Evolutionary conservation across 2,797 vertebrate species (phyloP), one percentile per base, ranked within the genome.

Genomic region (Cryptoprocta ferox): DNA sequence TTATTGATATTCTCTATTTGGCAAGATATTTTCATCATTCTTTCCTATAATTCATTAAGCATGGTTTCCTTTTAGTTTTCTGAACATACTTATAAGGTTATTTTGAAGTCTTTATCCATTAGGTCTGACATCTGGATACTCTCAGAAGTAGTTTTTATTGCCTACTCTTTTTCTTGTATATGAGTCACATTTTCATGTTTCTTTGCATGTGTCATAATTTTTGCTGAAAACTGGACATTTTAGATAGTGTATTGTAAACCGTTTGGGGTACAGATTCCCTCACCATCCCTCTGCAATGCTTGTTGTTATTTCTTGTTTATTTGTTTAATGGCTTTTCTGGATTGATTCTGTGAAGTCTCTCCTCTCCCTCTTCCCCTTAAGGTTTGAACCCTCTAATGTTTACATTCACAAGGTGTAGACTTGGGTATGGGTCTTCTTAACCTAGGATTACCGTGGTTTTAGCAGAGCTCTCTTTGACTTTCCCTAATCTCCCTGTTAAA

Each of bases 41-140:
- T 63, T 84, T 84, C 37, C 70, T 92, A 10, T 92, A 56, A 76
- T 92, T 66, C 59, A 28, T 65, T 92, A 84, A 48, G 42, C n/a
- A 50, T 68, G 50, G 5, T 83, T 92, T 92, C 50, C 28, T 48
- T 88, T 88, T 86, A 81, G 75, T 90, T 61, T 79, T 73, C 37
- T 63, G 26, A 80, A 50, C n/a, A 59, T 48, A 73, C 39, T 65
- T 84, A 37, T 70, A 79, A 79, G 45, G 7, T 59, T 73, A 39
- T 84, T 92, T 71, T 92, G 70, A 83, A 56, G 50, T 83, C 80
- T 94, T 91, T 88, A 70, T 30, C 75, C 66, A 63, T 37, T 56
- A 83, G 76, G 37, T 88, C 28, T 94, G 63, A 79, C 35, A 78
- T 37, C 35, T 86, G 50, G 39, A 48, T 87, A 80, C 63, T 32